A percentile compares a stretch with the other conserved stretches of the same genome.
These are phyloP conservation scores for Coregonus suidteri DNA, from an alignment of 2,797 vertebrate species.

Conservation along the genomic window DNA sequence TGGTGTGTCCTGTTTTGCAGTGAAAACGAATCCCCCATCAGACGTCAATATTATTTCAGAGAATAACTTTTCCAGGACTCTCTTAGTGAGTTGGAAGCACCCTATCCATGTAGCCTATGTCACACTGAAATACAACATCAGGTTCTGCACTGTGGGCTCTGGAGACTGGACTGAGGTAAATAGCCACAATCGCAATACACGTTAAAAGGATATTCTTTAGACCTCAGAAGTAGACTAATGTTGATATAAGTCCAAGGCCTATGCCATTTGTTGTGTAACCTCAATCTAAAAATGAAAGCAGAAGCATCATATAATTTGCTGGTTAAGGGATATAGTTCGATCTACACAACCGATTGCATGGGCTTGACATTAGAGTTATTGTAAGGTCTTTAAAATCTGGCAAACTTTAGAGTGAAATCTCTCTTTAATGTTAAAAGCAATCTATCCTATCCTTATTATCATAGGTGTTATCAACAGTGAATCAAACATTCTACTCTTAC, in stretches of 20 bases:
- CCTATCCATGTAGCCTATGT: conserved; percentile 36
- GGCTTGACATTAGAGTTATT: too few species aligned
- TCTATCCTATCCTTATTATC: too few species aligned
- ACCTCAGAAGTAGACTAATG: not conserved
- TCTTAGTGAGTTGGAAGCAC: conserved; percentile 83
- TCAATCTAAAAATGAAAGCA: not conserved
- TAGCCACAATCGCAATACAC: conserved; percentile 6
- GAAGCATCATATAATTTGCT: not conserved
- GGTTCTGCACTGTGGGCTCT: conserved; percentile 69
- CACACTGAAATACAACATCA: conserved; percentile 79
- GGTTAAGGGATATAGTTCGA: too few species aligned
- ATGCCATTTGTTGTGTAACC: not conserved
- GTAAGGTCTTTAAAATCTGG: too few species aligned
- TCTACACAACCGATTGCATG: too few species aligned
- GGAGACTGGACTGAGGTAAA: conserved; percentile 81
- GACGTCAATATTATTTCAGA: conserved; percentile 70
- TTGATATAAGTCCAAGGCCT: not conserved
- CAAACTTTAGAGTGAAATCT: too few species aligned
- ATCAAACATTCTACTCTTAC: not conserved
- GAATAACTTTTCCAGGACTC: conserved; percentile 69
- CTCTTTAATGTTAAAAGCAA: too few species aligned
- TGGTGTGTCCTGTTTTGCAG: conserved; percentile 66
- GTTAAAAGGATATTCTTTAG: not conserved
- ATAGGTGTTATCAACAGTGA: not conserved
- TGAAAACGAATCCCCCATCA: conserved; percentile 82